Conservation (phyloP, 2,888 invertebrate species). For the Vandiemenella viatica region DNA sequence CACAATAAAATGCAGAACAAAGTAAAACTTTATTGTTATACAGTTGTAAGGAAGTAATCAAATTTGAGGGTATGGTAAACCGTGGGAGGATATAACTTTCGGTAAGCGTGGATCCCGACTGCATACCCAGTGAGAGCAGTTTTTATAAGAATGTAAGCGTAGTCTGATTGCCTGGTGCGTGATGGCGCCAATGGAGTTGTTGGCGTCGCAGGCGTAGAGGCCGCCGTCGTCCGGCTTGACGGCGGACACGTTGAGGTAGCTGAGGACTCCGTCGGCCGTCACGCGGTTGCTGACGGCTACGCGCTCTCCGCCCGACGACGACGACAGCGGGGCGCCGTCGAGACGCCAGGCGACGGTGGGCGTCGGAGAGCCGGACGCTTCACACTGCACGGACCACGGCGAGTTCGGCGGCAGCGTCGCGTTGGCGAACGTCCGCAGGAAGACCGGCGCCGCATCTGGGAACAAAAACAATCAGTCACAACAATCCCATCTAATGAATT, state of each 20-base stretch:
- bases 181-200: slow-evolving; percentile 13
- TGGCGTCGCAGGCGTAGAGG: slow-evolving; percentile 14
- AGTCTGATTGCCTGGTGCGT: slow-evolving; percentile 25
- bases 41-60: no score
- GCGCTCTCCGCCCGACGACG: slow-evolving; percentile 18
- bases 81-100: no score
- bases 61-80: no score
- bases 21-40: no score
- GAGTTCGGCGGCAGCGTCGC: slow-evolving; percentile 29
- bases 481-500: no score
- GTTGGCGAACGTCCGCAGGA: slow-evolving; percentile 25
- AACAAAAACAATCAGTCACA: no score
- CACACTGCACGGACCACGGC: slow-evolving; percentile 28
- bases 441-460: slow-evolving; percentile 23
- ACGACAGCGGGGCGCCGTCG: slow-evolving; percentile 23
- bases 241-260: slow-evolving; percentile 22
- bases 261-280: slow-evolving; percentile 23
- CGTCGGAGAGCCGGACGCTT: slow-evolving; percentile 30
- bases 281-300: slow-evolving; percentile 23
- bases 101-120: no score
- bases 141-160: no score
- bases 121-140: no score
- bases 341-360: slow-evolving; percentile 29
- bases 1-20: no score
- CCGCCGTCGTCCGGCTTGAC: slow-evolving; percentile 25